Evolutionary conservation across 2,797 vertebrate genomes (phyloP).

Genomic region (Champsocephalus gunnari): DNA sequence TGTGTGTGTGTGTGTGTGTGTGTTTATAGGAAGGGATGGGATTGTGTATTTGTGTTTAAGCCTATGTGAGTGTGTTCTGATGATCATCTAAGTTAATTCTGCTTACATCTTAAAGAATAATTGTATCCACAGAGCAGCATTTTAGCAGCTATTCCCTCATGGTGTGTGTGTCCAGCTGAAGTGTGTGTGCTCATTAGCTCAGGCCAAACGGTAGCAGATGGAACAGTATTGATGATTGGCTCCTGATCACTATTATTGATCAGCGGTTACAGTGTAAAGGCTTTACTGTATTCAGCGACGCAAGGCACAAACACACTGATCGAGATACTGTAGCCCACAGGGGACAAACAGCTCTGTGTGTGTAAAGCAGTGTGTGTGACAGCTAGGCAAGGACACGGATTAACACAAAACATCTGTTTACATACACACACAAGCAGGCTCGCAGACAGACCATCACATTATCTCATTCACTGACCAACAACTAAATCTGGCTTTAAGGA

Average conservation of each 20-base stretch:
- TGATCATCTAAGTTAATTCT: neutral
- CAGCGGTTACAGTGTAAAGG: conserved; percentile 73
- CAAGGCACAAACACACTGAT: conserved; percentile 46
- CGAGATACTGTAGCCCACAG: conserved; percentile 72
- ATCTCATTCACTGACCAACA: neutral
- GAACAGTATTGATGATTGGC: conserved; percentile 64
- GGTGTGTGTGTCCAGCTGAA: neutral
- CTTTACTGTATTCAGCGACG: conserved; percentile 74
- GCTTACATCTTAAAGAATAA: neutral
- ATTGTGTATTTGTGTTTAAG: conserved; percentile 20
- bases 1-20: too few relatives aligned
- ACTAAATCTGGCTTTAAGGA: neutral
- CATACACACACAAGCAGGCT: conserved; percentile 17
- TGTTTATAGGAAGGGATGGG: neutral
- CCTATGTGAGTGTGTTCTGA: conserved; percentile 6
- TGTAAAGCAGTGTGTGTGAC: conserved; percentile 70
- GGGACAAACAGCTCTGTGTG: conserved; percentile 56
- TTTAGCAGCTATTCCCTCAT: neutral
- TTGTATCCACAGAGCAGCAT: neutral
- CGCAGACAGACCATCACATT: neutral
- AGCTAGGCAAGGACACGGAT: conserved; percentile 72
- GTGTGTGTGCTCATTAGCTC: conserved; percentile 45
- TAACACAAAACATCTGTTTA: conserved; percentile 44
- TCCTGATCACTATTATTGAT: conserved; percentile 77
- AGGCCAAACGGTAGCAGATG: conserved; percentile 63